Base-by-base conservation (phyloP, 2,888 invertebrate genomes). In the Corythucha ciliata region DNA sequence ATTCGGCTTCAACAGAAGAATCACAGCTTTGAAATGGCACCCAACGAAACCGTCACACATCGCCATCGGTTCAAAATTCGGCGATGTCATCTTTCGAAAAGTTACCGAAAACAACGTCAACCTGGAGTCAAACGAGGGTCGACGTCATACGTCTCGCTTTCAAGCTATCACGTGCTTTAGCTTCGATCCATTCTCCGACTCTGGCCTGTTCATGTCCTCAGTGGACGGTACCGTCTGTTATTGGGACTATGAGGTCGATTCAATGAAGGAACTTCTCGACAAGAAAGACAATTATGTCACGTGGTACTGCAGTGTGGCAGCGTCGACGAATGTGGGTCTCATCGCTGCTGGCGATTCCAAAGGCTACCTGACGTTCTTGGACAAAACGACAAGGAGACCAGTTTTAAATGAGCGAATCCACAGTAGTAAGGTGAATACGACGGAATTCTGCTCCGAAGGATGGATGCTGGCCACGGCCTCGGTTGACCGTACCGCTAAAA, bases 271-370 rank as follows among this genome's bases (percentile, higher is more conserved):
- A 20, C 24, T 55, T 18, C 36, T 56, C 1, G 48, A 41, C 12
- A 32, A 37, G 12, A 51, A 50, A 7, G 48, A 50, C 21, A 40
- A 34, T 44, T 57, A 50, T 29, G 48, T 51, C 6, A 50, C 56
- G 21, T 62, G 62, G 61, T 63, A 57, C 37, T 60, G 60, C 26
- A 49, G 58, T n/a, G 56, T 62, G 16, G 60, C 60, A 52, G 55
- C 62, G 6, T 56, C 57, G 20, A 47, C 46, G 8, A 41, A 53
- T 6, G 56, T 54, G 27, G 55, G 55, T 7, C 29, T 58, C 16
- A 52, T 63, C 18, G 54, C 60, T 16, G 57, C 58, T 29, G 63
- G 62, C 22, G 62, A 63, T 37, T 61, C 58, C 14, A 39, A 45
- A 29, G 63, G 63, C 3, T 47, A 36, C 47, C 52, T 60, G 34